These are phyloP conservation scores for Chymomyza fuscimana DNA, from an alignment of 2,888 invertebrate species.

Conservation along the genomic window DNA sequence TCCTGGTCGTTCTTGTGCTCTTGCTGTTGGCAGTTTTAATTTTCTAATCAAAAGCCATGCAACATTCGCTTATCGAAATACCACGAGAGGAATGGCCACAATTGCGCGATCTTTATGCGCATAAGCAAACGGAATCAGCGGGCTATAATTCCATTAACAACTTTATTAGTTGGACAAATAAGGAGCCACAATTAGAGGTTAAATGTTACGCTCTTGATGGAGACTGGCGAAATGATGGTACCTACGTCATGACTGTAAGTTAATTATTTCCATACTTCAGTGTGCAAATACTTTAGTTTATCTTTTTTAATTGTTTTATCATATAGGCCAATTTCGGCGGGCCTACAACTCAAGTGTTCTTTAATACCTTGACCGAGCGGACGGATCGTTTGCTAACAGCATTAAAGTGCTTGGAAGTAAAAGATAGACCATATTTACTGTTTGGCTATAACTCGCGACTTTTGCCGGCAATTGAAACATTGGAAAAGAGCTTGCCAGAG, in stretches of 20 bases:
- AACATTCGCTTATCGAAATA: conserved; percentile 42
- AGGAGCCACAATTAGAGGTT: conserved; percentile 47
- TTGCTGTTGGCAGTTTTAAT: background rate
- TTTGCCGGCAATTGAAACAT: conserved; percentile 40
- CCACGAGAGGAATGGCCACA: conserved; percentile 39
- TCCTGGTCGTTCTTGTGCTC: background rate
- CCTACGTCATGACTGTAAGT: conserved; percentile 72
- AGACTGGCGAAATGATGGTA: conserved; percentile 76
- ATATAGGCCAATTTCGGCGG: conserved; percentile 20
- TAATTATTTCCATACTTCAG: background rate
- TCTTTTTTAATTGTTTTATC: background rate
- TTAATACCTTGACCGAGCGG: conserved; percentile 64
- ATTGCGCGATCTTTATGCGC: conserved; percentile 38
- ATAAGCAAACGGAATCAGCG: conserved; percentile 34
- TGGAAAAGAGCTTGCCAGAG: conserved; percentile 25
- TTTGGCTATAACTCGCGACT: conserved; percentile 51
- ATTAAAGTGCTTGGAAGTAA: conserved; percentile 51
- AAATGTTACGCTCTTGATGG: conserved; percentile 69
- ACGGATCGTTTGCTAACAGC: conserved; percentile 53
- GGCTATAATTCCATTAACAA: conserved; percentile 61
- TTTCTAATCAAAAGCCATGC: background rate
- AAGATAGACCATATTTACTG: conserved; percentile 20
- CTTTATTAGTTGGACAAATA: conserved; percentile 61
- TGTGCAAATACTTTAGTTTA: background rate
- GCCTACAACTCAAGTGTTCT: conserved; percentile 23